phyloP scores from a whole-genome alignment of 1,140 invertebrate genomes.

The Drosophila teissieri region DNA sequence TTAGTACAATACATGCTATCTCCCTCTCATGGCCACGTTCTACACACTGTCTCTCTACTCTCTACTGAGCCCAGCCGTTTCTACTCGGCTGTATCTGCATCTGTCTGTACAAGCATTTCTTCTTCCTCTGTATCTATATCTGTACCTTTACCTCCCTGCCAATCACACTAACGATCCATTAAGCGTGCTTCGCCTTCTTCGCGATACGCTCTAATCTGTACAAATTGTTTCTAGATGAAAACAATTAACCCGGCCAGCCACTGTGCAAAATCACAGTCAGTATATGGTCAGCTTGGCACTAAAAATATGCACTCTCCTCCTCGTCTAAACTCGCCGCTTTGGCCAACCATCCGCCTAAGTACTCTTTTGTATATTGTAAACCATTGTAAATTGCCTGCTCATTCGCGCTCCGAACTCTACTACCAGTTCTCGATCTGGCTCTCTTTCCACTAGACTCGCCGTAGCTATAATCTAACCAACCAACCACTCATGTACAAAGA shows the following conservation, averaged over 20 bases:
- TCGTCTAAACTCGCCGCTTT: conserved; percentile 16
- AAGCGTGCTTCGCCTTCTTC: conserved; percentile 1
- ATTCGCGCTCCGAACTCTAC: conserved; percentile 36
- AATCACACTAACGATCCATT: conserved; percentile 32
- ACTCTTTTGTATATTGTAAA: conserved; percentile 64
- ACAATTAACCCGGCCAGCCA: conserved; percentile 7
- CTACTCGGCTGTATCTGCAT: conserved; percentile 14
- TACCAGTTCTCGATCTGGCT: background rate
- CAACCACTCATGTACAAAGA: conserved; percentile 57
- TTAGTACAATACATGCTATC: conserved; percentile 73
- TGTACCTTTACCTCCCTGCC: conserved; percentile 12
- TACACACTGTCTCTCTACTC: conserved; percentile 14
- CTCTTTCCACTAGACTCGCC: conserved; percentile 48
- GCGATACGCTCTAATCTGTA: conserved; percentile 38
- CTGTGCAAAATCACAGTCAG: conserved; percentile 4
- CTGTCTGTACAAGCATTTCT: conserved; percentile 23
- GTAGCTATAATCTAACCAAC: conserved; percentile 49
- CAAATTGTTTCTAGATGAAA: conserved; percentile 39
- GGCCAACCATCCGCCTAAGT: conserved; percentile 24
- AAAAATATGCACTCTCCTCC: conserved; percentile 15
- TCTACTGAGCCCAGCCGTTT: conserved; percentile 9
- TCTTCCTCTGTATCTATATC: conserved; percentile 23
- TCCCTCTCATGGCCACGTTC: conserved; percentile 59
- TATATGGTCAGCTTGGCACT: conserved; percentile 20
- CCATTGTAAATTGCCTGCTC: conserved; percentile 57